Conservation (phyloP, 2,888 invertebrate genomes). For the Campopleginae sp. region DNA sequence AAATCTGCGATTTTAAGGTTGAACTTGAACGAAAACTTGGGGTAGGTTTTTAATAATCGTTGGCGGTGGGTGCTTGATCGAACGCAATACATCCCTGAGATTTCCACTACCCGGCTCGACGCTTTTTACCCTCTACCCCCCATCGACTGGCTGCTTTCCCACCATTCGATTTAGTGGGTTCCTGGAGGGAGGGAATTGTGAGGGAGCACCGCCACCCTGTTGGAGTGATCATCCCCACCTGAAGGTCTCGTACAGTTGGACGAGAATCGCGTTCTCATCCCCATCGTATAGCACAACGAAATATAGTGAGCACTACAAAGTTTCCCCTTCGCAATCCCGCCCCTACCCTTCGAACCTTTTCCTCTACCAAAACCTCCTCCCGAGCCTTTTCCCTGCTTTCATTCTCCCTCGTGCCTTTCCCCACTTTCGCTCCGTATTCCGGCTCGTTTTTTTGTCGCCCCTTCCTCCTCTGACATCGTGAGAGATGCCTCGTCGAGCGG, state of each 20-base stretch:
- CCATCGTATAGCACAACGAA: slow-evolving; percentile 24
- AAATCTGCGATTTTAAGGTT: slow-evolving; percentile 29
- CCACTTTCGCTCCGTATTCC: slow-evolving; percentile 13
- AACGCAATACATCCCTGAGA: slow-evolving; percentile 52
- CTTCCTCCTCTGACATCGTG: slow-evolving; percentile 19
- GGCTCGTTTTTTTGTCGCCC: slow-evolving; percentile 1
- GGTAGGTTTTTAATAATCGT: slow-evolving; percentile 64
- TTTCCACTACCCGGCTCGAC: slow-evolving; percentile 53
- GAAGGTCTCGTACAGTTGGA: background rate
- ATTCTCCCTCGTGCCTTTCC: slow-evolving; percentile 13
- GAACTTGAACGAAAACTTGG: slow-evolving; percentile 68
- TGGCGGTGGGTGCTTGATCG: slow-evolving; percentile 26
- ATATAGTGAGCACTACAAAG: background rate
- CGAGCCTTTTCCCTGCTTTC: background rate
- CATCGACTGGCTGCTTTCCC: slow-evolving; percentile 12
- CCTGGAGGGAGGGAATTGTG: slow-evolving; percentile 12
- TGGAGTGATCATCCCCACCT: slow-evolving; percentile 18
- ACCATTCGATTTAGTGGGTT: background rate
- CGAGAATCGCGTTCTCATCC: slow-evolving; percentile 49
- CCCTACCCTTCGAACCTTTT: slow-evolving; percentile 17
- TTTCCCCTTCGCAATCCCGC: slow-evolving; percentile 13
- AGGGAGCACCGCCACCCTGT: background rate
- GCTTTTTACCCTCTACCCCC: slow-evolving; percentile 50
- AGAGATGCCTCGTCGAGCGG: slow-evolving; percentile 37
- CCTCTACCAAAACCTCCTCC: slow-evolving; percentile 6